A percentile compares a stretch with the other conserved stretches of the same genome.
Conservation (phyloP, 1,140 invertebrate species). For the Brachionus paranguensis region DNA sequence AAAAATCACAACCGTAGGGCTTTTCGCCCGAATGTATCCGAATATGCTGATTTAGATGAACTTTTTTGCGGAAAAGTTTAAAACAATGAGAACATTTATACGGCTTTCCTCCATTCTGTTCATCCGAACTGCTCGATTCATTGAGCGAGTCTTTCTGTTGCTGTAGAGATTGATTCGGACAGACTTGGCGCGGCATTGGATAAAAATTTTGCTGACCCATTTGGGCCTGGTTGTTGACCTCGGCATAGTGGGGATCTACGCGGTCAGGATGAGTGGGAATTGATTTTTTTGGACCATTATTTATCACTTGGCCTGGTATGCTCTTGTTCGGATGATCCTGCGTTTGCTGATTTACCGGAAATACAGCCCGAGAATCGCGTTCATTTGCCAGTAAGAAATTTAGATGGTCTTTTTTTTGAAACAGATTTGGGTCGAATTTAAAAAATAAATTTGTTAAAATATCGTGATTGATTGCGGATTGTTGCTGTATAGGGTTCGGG, state of each 20-base stretch:
- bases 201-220: not conserved
- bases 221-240: not conserved
- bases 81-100: slow-evolving; percentile 53
- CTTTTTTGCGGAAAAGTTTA: slow-evolving; percentile 51
- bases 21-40: slow-evolving; percentile 48
- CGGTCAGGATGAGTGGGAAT: not conserved
- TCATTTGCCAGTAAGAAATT: not conserved
- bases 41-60: slow-evolving; percentile 46
- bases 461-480: not conserved
- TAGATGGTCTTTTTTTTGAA: slow-evolving; percentile 12
- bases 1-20: slow-evolving; percentile 66
- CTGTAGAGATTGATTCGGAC: not conserved
- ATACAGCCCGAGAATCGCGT: not conserved
- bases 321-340: not conserved
- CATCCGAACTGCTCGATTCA: not conserved
- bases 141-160: not conserved
- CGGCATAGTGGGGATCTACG: not conserved
- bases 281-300: not conserved
- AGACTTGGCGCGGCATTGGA: not conserved
- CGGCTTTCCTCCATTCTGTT: slow-evolving; percentile 45
- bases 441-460: slow-evolving; percentile 17
- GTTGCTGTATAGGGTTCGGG: slow-evolving; percentile 2
- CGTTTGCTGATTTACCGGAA: not conserved
- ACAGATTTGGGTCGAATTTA: slow-evolving; percentile 19
- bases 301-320: not conserved